Percentiles rank a stretch among this genome's conserved stretches.
Conservation (phyloP, 2,797 vertebrate genomes). For the Melanotaenia nigrans region DNA sequence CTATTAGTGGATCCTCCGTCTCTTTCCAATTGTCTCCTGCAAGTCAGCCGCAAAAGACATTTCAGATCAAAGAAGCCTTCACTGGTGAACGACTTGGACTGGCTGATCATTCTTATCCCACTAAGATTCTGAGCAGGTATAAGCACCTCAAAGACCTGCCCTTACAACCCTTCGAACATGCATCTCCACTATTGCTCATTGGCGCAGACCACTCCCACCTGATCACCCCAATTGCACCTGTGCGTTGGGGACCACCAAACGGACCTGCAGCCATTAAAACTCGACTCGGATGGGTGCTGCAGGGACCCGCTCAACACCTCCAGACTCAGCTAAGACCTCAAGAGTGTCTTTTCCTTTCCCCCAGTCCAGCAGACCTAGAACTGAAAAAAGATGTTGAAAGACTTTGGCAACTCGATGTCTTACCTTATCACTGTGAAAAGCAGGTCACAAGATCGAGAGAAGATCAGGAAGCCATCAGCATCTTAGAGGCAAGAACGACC, state of each 20-base stretch:
- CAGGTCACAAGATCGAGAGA: background rate
- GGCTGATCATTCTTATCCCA: background rate
- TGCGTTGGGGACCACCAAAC: background rate
- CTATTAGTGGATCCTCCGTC: background rate
- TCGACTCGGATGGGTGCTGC: background rate
- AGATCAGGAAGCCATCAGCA: background rate
- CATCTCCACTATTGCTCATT: background rate
- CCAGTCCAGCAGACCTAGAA: background rate
- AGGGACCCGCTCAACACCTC: background rate
- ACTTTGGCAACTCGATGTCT: background rate
- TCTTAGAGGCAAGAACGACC: background rate
- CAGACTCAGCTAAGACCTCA: background rate
- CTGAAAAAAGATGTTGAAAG: background rate
- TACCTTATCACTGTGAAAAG: background rate
- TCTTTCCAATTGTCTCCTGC: background rate
- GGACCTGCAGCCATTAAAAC: background rate
- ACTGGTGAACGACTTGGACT: background rate
- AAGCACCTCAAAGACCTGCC: background rate
- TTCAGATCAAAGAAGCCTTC: background rate
- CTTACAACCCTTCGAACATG: no score
- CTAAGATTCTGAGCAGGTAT: background rate
- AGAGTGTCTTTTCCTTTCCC: background rate
- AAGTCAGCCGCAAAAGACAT: background rate
- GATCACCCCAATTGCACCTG: background rate
- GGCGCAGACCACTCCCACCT: background rate